These are phyloP conservation scores for Ricordea florida DNA, from an alignment of 92 coral and sea anemone species.

Conservation along the genomic window DNA sequence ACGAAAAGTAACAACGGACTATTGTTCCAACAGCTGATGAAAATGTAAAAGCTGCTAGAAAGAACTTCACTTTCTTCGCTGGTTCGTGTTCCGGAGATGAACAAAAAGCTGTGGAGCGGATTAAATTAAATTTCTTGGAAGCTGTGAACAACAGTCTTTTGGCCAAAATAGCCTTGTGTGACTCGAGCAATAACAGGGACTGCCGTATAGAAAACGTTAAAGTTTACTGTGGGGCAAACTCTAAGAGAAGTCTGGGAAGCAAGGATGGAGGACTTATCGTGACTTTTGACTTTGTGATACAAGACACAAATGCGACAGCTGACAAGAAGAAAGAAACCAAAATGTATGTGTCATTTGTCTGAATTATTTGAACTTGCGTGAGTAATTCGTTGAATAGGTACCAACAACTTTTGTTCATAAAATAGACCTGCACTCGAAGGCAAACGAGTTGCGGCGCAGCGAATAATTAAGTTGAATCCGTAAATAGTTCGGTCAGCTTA, in stretches of 20 bases:
- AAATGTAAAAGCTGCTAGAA: constrained; percentile 70
- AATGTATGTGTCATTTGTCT: constrained; percentile 21
- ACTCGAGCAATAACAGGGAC: constrained; percentile 68
- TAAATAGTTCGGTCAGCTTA: too few relatives aligned
- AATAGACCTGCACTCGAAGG: too few relatives aligned
- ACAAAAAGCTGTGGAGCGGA: constrained; percentile 64
- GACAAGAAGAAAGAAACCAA: constrained; percentile 70
- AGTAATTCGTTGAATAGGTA: too few relatives aligned
- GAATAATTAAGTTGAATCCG: too few relatives aligned
- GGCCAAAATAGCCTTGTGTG: constrained; percentile 71
- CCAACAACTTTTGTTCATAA: too few relatives aligned
- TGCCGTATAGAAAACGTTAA: constrained; percentile 85
- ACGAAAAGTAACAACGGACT: not conserved
- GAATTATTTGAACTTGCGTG: not conserved
- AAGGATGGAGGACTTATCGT: constrained; percentile 51
- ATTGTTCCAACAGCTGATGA: constrained; percentile 26
- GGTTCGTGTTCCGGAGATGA: constrained; percentile 80
- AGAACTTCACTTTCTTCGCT: constrained; percentile 90
- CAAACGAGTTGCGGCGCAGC: too few relatives aligned
- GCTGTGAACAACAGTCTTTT: constrained; percentile 77
- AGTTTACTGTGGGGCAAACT: constrained; percentile 77
- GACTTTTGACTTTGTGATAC: constrained; percentile 84
- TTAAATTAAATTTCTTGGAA: constrained; percentile 71
- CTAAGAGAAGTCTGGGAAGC: constrained; percentile 19
- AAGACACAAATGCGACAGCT: constrained; percentile 46